A percentile compares a stretch with the other conserved stretches of the same genome.
Evolutionary conservation across 1,140 invertebrate genomes (phyloP).

Genomic region (Temnothorax curvispinosus): DNA sequence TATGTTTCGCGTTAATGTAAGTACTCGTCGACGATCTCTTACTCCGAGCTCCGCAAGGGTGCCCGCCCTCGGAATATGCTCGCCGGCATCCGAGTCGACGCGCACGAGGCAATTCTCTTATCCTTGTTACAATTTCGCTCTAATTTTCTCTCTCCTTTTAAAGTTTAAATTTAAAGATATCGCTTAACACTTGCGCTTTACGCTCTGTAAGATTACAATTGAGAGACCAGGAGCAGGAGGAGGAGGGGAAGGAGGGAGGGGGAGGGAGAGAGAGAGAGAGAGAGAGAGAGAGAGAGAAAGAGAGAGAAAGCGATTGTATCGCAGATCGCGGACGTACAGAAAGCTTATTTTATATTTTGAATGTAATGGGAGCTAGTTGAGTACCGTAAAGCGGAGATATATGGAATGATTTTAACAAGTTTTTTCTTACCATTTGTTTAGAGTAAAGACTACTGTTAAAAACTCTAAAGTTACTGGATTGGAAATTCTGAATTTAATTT

Average conservation of each 20-base stretch:
- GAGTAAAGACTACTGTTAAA: too few relatives aligned
- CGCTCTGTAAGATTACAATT: too few relatives aligned
- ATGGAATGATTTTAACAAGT: too few relatives aligned
- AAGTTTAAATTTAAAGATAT: neutral
- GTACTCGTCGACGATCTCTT: constrained; percentile 73
- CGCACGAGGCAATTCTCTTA: neutral
- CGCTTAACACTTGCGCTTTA: neutral
- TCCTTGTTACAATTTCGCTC: too few relatives aligned
- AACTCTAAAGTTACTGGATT: too few relatives aligned
- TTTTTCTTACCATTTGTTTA: too few relatives aligned
- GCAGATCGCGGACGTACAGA: neutral
- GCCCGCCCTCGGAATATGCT: too few relatives aligned
- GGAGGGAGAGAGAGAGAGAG: neutral
- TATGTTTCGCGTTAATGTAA: constrained; percentile 91
- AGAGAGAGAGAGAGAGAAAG: neutral
- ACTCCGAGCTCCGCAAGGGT: neutral
- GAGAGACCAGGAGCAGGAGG: neutral
- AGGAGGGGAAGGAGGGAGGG: neutral
- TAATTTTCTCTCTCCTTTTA: neutral
- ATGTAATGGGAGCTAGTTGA: too few relatives aligned
- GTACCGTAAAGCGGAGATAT: too few relatives aligned
- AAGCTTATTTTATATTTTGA: too few relatives aligned
- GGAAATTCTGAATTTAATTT: too few relatives aligned
- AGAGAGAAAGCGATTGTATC: neutral
- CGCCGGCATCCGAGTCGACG: neutral